phyloP scores from a whole-genome alignment of 2,797 vertebrate genomes.

The Tokudaia tokunoshimensis region DNA sequence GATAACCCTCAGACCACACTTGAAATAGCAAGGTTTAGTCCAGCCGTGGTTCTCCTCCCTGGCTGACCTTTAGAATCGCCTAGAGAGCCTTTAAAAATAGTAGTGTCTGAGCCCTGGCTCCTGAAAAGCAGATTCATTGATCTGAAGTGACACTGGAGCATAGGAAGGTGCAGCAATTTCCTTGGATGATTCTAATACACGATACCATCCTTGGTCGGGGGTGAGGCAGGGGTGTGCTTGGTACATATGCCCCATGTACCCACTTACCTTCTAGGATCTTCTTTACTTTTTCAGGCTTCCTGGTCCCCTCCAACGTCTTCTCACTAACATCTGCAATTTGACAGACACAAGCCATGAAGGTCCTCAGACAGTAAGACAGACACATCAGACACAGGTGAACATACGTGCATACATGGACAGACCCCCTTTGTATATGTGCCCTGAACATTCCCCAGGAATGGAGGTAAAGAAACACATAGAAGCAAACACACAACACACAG shows the following conservation, averaged over 20 bases:
- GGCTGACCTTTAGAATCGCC: neutral
- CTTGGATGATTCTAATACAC: neutral
- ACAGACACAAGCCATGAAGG: neutral
- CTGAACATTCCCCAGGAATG: neutral
- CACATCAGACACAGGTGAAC: neutral
- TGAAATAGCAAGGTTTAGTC: neutral
- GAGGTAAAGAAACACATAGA: neutral
- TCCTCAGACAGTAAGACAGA: neutral
- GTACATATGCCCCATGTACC: neutral
- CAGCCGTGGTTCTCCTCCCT: neutral
- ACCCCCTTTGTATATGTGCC: neutral
- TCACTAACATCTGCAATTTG: neutral
- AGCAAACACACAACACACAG: neutral
- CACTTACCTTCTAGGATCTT: neutral
- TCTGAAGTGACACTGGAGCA: neutral
- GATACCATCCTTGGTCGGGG: neutral
- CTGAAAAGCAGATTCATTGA: slow-evolving; percentile 1
- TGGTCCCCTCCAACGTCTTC: neutral
- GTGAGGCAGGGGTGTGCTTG: neutral
- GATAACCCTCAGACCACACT: neutral
- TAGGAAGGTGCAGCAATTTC: neutral
- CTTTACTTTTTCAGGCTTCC: neutral
- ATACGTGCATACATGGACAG: fast-evolving
- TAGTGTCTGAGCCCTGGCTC: neutral
- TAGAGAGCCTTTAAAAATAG: slow-evolving; percentile 19